Evolutionary conservation across 2,113 vertebrate species (phyloP).

Genomic region (Lipotes vexillifer): DNA sequence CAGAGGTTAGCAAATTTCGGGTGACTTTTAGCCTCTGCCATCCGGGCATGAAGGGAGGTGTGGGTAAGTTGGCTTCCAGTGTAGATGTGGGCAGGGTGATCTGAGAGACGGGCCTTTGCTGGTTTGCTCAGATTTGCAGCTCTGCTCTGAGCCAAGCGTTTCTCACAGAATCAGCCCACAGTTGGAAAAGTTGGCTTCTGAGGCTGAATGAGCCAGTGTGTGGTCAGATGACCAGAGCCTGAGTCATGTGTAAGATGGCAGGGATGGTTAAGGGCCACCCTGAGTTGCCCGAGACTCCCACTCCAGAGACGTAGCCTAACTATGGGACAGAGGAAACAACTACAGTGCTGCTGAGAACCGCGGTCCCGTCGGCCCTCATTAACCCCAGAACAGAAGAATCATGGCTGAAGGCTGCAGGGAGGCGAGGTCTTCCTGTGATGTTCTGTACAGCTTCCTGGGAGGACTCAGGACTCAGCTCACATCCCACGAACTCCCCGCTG

Average conservation of each 20-base stretch:
- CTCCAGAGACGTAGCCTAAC: not conserved
- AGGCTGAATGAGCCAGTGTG: not conserved
- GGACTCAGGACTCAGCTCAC: not conserved
- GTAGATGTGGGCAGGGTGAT: not conserved
- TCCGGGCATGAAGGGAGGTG: not conserved
- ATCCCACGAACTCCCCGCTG: not conserved
- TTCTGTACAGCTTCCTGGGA: not conserved
- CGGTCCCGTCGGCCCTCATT: not conserved
- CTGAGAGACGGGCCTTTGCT: not conserved
- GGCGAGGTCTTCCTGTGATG: not conserved
- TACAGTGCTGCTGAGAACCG: accelerated
- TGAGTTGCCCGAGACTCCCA: not conserved
- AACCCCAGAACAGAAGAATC: not conserved
- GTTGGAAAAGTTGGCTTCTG: not conserved
- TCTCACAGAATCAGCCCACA: not conserved
- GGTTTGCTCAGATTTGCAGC: not conserved
- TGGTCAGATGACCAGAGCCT: not conserved
- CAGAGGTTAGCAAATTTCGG: too few relatives aligned
- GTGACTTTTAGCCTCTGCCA: not conserved
- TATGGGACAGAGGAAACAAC: not conserved
- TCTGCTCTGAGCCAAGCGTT: not conserved
- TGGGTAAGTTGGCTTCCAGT: slow-evolving; percentile 11
- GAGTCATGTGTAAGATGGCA: not conserved
- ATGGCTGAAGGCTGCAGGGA: not conserved
- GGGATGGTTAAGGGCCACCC: not conserved